Percentiles rank a stretch among this genome's conserved stretches.
Evolutionary conservation across 2,113 vertebrate species (phyloP).

Genomic region (sheep (Ovis aries)): ARS-UI_Ramb_v3.0 NC_056075.1:1620501-1621000

Average conservation of each 20-base stretch:
- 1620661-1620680: neutral
- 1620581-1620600: neutral
- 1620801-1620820: accelerated
- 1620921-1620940: neutral
- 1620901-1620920: neutral
- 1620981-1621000: conserved; percentile 59
- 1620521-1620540: neutral
- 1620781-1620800: neutral
- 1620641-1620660: neutral
- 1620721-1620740: neutral
- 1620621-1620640: neutral
- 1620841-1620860: neutral
- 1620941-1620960: neutral
- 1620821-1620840: neutral
- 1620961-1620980: neutral
- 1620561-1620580: neutral
- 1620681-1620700: neutral
- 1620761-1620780: neutral
- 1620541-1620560: neutral
- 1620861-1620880: neutral
- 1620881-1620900: neutral
- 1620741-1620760: neutral
- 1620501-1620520: neutral
- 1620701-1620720: neutral
- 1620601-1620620: neutral